A percentile compares a stretch with the other conserved stretches of the same genome.
These are phyloP conservation scores for Anas bernieri DNA, from an alignment of 2,797 vertebrate species.

Conservation along the genomic window DNA sequence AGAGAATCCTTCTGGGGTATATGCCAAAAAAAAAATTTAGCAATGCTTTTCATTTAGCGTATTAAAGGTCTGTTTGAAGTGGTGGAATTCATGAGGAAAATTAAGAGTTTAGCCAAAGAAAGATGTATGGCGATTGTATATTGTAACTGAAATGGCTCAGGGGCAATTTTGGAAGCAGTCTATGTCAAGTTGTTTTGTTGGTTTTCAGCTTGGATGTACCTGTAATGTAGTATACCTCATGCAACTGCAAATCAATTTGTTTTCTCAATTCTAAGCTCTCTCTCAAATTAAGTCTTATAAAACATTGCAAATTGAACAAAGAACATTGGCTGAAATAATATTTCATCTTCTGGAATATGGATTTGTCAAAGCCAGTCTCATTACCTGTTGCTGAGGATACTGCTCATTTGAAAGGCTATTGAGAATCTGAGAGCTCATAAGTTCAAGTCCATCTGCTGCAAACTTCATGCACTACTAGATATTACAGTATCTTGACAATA, in stretches of 20 bases:
- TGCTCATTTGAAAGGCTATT: constrained; percentile 41
- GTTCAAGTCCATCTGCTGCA: constrained; percentile 43
- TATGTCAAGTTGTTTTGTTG: constrained; percentile 26
- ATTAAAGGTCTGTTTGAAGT: constrained; percentile 27
- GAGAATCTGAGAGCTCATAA: constrained; percentile 30
- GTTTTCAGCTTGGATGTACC: constrained; percentile 52
- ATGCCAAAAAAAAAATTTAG: background rate
- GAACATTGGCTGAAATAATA: constrained; percentile 46
- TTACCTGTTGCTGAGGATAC: constrained; percentile 43
- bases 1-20: background rate
- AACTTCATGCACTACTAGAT: constrained; percentile 1
- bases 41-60: background rate
- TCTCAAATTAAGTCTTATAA: constrained; percentile 63
- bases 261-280: constrained; percentile 36
- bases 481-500: constrained; percentile 41
- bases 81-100: background rate
- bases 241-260: constrained; percentile 64
- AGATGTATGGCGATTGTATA: background rate
- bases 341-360: constrained; percentile 54
- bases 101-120: background rate
- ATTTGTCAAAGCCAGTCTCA: constrained; percentile 46
- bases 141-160: background rate
- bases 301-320: constrained; percentile 63
- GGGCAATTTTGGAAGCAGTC: background rate
- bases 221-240: constrained; percentile 28